Percentiles rank a stretch among this genome's conserved stretches.
phyloP scores from a whole-genome alignment of 2,113 vertebrate species.

The Corythornis madagascariensis region DNA sequence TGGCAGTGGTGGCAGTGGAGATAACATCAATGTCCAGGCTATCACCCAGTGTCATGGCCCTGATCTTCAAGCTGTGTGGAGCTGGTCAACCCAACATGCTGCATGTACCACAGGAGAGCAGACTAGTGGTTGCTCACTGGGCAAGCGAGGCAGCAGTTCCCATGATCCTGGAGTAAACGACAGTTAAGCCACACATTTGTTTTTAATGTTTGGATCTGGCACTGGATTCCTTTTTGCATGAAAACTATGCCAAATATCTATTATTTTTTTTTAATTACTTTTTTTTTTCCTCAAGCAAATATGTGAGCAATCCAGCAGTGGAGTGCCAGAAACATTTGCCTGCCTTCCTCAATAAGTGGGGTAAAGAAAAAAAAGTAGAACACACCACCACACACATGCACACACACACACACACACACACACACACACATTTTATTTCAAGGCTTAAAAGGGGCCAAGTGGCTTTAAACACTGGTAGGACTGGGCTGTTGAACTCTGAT shows the following conservation, averaged over 20 bases:
- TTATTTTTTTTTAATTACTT: background rate
- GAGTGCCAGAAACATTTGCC: constrained; percentile 52
- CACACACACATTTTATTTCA: background rate
- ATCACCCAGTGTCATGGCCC: background rate
- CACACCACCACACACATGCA: constrained; percentile 1
- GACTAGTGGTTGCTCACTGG: background rate
- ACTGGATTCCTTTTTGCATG: constrained; percentile 59
- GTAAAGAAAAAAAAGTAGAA: background rate
- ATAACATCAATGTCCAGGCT: background rate
- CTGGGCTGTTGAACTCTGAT: background rate
- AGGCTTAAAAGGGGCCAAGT: background rate
- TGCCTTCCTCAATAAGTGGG: constrained; percentile 39
- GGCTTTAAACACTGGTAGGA: background rate
- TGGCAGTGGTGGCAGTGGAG: background rate
- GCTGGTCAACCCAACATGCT: background rate
- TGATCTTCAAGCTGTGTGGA: background rate
- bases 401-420: constrained; percentile 3
- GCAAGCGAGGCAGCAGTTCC: constrained; percentile 65
- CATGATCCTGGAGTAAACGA: constrained; percentile 68
- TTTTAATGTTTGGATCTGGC: constrained; percentile 70
- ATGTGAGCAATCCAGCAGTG: constrained; percentile 47
- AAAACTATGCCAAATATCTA: constrained; percentile 74
- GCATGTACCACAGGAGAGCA: background rate
- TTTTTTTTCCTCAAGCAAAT: constrained; percentile 57
- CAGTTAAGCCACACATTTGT: constrained; percentile 62